Conservation (phyloP, 2,888 invertebrate species). For the Steromphala cineraria region DNA sequence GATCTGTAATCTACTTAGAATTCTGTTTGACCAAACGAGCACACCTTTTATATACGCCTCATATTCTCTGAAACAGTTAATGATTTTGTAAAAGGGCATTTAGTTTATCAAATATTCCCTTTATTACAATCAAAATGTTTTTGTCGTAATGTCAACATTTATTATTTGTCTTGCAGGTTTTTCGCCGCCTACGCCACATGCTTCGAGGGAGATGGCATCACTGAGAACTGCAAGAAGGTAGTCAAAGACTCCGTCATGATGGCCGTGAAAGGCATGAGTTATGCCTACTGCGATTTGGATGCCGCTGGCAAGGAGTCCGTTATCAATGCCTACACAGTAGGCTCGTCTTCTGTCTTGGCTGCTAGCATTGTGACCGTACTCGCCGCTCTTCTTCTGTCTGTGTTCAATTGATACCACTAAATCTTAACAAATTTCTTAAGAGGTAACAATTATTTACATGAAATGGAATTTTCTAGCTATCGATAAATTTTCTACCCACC, state of each 20-base stretch:
- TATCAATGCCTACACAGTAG: not conserved
- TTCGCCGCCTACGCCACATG: not conserved
- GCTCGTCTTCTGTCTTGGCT: not conserved
- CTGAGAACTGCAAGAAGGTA: not conserved
- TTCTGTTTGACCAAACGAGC: no score
- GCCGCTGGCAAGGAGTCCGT: not conserved
- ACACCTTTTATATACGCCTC: no score
- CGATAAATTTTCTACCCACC: no score
- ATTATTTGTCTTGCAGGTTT: not conserved
- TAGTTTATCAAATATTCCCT: no score
- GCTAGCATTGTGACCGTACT: not conserved
- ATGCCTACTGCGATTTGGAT: not conserved
- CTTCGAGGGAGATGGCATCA: not conserved
- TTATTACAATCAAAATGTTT: no score
- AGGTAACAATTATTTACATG: no score
- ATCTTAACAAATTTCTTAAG: no score
- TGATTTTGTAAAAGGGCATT: no score
- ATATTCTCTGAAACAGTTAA: no score
- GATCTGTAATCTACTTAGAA: no score
- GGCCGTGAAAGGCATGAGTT: not conserved
- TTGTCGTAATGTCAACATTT: no score
- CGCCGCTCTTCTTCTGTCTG: not conserved
- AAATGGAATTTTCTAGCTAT: no score
- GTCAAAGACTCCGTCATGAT: not conserved
- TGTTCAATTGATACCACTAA: not conserved